Percentiles rank a stretch among this genome's conserved stretches.
Evolutionary conservation across 2,797 vertebrate species (phyloP).

Genomic region (Calcarius lapponicus): DNA sequence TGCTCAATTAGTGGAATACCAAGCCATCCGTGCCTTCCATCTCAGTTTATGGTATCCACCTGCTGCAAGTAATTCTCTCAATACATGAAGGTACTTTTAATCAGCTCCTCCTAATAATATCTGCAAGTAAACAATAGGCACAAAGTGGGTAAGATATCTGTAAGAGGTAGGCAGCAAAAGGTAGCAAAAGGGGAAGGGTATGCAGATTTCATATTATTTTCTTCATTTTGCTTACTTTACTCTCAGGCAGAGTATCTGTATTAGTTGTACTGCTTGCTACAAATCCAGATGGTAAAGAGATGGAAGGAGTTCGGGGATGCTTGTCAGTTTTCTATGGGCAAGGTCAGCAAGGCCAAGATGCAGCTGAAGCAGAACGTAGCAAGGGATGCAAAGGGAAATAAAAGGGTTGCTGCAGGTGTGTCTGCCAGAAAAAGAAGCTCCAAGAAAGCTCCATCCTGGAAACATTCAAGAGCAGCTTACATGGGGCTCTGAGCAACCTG

Average conservation of each 20-base stretch:
- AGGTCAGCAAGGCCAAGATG: neutral
- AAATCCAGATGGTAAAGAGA: neutral
- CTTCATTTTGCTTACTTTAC: neutral
- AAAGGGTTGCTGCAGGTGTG: neutral
- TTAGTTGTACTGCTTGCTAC: neutral
- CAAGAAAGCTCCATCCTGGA: neutral
- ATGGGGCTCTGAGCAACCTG: neutral
- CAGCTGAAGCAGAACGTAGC: neutral
- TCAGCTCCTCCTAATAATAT: neutral
- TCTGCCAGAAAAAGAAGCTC: neutral
- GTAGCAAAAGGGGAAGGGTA: neutral
- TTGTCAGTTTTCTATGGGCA: neutral
- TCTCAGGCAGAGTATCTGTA: neutral
- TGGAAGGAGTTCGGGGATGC: rapidly evolving
- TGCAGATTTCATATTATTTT: neutral
- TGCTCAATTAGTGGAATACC: neutral
- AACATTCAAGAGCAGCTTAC: neutral
- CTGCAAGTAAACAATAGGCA: neutral
- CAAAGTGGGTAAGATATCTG: neutral
- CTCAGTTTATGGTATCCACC: neutral
- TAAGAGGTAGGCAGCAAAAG: neutral
- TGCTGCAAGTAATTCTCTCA: neutral
- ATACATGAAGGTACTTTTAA: neutral
- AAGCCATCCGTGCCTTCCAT: neutral
- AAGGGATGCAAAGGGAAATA: neutral